These are phyloP conservation scores for Nezara viridula DNA, from an alignment of 2,888 invertebrate species.

Conservation along the genomic window DNA sequence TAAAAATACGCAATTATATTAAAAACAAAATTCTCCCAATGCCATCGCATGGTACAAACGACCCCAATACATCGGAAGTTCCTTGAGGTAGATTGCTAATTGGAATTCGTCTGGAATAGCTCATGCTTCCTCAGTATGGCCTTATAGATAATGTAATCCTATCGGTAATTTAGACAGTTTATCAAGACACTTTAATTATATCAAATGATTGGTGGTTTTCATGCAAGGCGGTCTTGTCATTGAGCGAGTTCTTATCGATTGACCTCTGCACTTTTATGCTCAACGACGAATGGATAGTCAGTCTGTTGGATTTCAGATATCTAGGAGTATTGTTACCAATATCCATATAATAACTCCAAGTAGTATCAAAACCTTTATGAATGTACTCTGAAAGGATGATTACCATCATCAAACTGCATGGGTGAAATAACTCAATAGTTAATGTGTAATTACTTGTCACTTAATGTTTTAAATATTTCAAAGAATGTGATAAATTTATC, in stretches of 20 bases:
- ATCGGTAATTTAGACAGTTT: slow-evolving; percentile 7
- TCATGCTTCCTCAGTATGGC: not conserved
- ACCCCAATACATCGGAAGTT: not conserved
- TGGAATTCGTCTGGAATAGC: not conserved
- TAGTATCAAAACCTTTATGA: too few species aligned
- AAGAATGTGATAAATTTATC: too few species aligned
- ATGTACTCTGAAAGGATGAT: too few species aligned
- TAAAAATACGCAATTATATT: too few species aligned
- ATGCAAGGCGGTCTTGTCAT: not conserved
- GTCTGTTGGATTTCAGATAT: not conserved
- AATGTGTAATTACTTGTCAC: too few species aligned
- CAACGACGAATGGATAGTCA: not conserved
- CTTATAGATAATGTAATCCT: not conserved
- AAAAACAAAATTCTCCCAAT: too few species aligned
- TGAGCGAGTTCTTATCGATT: not conserved
- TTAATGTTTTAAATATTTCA: too few species aligned
- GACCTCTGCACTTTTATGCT: not conserved
- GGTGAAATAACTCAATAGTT: too few species aligned
- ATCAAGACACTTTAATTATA: not conserved
- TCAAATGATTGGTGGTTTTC: not conserved
- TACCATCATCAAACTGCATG: too few species aligned
- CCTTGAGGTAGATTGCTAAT: slow-evolving; percentile 3
- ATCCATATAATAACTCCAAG: too few species aligned
- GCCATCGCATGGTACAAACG: not conserved
- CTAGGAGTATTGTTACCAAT: too few species aligned